Evolutionary conservation across 2,888 invertebrate species (phyloP).

Genomic region (Acronicta alni): DNA sequence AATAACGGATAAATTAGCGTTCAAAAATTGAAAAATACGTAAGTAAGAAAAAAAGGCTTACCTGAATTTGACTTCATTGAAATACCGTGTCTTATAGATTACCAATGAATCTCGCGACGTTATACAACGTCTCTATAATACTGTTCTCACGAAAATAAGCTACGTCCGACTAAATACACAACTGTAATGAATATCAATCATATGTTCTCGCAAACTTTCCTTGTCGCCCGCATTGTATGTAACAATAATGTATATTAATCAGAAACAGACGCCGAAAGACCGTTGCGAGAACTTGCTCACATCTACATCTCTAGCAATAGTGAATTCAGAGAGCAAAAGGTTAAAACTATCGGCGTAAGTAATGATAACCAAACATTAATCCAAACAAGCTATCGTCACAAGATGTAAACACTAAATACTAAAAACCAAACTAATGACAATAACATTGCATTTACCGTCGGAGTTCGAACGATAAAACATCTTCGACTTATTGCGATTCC

Average conservation of each 20-base stretch:
- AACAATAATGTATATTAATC: slow-evolving; percentile 50
- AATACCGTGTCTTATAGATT: slow-evolving; percentile 60
- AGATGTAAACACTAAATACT: slow-evolving; percentile 84
- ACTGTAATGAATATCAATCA: slow-evolving; percentile 44
- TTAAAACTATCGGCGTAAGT: slow-evolving; percentile 82
- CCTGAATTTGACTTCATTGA: slow-evolving; percentile 69
- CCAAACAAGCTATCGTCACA: slow-evolving; percentile 78
- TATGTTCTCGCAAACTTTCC: slow-evolving; percentile 56
- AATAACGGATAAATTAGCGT: slow-evolving; percentile 10
- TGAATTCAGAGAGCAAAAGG: slow-evolving; percentile 77
- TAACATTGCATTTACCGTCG: slow-evolving; percentile 90
- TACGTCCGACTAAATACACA: slow-evolving; percentile 36
- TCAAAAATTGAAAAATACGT: slow-evolving; percentile 23
- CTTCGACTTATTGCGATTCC: slow-evolving; percentile 89
- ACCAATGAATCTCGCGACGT: slow-evolving; percentile 27
- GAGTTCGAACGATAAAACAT: slow-evolving; percentile 90
- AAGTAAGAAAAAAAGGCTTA: slow-evolving; percentile 53
- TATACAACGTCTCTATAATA: slow-evolving; percentile 34
- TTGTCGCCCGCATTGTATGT: slow-evolving; percentile 60
- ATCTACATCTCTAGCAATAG: slow-evolving; percentile 71
- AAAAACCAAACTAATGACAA: slow-evolving; percentile 87
- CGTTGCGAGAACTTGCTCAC: slow-evolving; percentile 75
- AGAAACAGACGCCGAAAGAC: slow-evolving; percentile 61
- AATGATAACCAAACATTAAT: slow-evolving; percentile 85
- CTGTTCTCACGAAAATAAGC: slow-evolving; percentile 32